Conservation (phyloP, 2,888 invertebrate genomes). For the Phaonia tiefii region DNA sequence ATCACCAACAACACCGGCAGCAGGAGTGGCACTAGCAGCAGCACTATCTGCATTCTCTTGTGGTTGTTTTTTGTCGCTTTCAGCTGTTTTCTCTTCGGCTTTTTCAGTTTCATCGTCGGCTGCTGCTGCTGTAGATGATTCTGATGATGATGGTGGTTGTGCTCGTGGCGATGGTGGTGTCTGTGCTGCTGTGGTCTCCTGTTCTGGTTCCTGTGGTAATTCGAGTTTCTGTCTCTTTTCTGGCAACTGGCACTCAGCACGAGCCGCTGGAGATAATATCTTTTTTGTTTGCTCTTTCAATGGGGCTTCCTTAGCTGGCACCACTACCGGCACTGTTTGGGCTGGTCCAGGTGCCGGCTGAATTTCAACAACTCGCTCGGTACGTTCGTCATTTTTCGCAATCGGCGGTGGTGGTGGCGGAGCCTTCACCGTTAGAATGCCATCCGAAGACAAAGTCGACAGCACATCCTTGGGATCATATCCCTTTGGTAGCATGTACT, state of each 20-base stretch:
- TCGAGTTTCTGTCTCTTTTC: conserved; percentile 65
- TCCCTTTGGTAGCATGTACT: conserved; percentile 85
- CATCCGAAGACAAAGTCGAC: conserved; percentile 90
- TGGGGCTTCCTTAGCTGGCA: conserved; percentile 71
- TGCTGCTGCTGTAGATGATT: conserved; percentile 36
- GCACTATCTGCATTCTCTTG: background rate
- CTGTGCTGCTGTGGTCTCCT: conserved; percentile 46
- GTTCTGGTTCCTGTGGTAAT: conserved; percentile 39
- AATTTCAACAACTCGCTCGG: conserved; percentile 83
- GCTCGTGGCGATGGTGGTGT: conserved; percentile 38
- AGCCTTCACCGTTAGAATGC: conserved; percentile 88
- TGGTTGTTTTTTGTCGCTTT: background rate
- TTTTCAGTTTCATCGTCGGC: conserved; percentile 51
- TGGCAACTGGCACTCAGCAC: conserved; percentile 59
- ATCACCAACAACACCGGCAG: background rate
- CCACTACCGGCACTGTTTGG: conserved; percentile 70
- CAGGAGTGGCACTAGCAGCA: background rate
- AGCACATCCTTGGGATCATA: conserved; percentile 87
- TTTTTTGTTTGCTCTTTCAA: conserved; percentile 65
- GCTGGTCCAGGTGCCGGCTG: conserved; percentile 83
- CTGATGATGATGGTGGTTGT: conserved; percentile 18
- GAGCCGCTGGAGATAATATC: conserved; percentile 60
- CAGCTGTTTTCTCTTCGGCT: background rate
- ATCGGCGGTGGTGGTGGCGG: conserved; percentile 81
- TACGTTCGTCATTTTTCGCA: conserved; percentile 74